A percentile compares a stretch with the other conserved stretches of the same genome.
phyloP scores from a whole-genome alignment of 1,140 invertebrate genomes.

The Drosophila repleta region DNA sequence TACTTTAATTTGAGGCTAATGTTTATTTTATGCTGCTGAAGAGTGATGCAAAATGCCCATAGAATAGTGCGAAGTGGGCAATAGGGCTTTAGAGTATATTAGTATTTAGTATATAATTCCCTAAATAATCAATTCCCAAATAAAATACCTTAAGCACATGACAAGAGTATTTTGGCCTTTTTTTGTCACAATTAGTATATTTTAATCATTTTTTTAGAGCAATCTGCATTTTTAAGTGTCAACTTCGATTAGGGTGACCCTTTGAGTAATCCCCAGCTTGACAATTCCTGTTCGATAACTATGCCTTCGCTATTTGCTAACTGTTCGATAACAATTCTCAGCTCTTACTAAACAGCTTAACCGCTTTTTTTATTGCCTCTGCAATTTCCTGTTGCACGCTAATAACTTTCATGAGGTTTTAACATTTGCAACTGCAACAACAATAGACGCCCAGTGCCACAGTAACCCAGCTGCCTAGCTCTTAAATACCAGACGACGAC shows the following conservation, averaged over 20 bases:
- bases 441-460: slow-evolving; percentile 55
- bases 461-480: slow-evolving; percentile 48
- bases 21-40: neutral
- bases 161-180: no score
- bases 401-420: slow-evolving; percentile 63
- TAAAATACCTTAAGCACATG: no score
- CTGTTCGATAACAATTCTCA: slow-evolving; percentile 11
- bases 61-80: no score
- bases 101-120: neutral
- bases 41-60: neutral
- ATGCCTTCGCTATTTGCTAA: neutral
- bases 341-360: slow-evolving; percentile 21
- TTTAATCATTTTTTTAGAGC: no score
- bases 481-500: slow-evolving; percentile 59
- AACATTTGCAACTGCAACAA: slow-evolving; percentile 54
- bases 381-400: slow-evolving; percentile 62
- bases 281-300: neutral
- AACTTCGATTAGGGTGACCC: neutral
- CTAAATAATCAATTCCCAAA: no score
- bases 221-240: no score
- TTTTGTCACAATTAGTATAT: no score
- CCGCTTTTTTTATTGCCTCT: slow-evolving; percentile 34
- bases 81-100: neutral
- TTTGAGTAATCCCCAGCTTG: no score
- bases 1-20: slow-evolving; percentile 9